These are phyloP conservation scores for Pteropus rufus DNA, from an alignment of 2,797 vertebrate genomes.

Conservation along the genomic window DNA sequence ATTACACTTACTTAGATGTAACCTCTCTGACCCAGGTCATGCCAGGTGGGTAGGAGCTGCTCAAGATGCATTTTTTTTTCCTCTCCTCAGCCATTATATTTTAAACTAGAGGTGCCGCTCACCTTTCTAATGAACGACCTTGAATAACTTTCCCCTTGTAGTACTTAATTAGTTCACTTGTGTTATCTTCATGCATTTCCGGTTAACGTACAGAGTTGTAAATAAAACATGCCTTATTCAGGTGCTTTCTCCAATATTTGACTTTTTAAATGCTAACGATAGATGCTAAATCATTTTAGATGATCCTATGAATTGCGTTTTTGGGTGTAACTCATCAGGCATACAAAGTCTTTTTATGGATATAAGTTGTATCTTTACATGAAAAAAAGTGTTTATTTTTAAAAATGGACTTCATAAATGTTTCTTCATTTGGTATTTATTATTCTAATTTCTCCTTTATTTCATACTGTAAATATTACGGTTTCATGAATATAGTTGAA, in stretches of 20 bases:
- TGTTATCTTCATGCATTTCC: constrained; percentile 3
- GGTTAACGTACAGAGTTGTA: background rate
- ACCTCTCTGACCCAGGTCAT: background rate
- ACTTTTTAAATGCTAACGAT: background rate
- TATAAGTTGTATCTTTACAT: background rate
- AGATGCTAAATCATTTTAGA: background rate
- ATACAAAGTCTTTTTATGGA: background rate
- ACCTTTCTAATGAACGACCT: background rate
- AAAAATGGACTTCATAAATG: constrained; percentile 16
- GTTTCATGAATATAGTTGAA: constrained; percentile 27
- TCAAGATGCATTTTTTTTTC: background rate
- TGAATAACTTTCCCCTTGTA: background rate
- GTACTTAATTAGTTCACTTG: background rate
- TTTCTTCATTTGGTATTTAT: constrained; percentile 40
- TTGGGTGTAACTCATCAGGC: background rate
- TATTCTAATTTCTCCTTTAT: constrained; percentile 4
- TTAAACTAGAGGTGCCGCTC: background rate
- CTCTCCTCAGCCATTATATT: background rate
- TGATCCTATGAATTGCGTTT: background rate
- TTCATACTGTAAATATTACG: background rate
- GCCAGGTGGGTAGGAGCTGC: background rate
- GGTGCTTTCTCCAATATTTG: background rate
- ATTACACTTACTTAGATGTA: background rate
- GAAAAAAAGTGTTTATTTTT: constrained; percentile 42
- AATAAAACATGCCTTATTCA: background rate